A percentile compares a stretch with the other conserved stretches of the same genome.
Conservation (phyloP, 2,888 invertebrate species). For the Morinoia aosen region DNA sequence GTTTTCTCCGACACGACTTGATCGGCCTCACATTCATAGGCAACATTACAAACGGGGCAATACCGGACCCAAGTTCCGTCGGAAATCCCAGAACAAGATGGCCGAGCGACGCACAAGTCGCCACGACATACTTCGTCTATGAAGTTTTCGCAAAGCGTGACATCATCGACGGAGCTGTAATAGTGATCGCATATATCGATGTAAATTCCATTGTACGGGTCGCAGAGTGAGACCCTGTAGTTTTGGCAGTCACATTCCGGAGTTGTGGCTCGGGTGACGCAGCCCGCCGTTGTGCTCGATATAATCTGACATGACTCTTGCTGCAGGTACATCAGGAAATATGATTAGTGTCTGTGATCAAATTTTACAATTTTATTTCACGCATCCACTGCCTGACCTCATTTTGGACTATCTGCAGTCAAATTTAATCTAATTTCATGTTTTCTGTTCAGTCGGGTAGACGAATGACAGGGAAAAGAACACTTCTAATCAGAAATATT, state of each 20-base stretch:
- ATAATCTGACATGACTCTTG: not conserved
- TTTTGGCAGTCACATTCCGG: not conserved
- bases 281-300: not conserved
- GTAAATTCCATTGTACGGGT: not conserved
- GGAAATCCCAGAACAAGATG: not conserved
- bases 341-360: no score
- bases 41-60: not conserved
- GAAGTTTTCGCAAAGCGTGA: not conserved
- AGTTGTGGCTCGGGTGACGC: not conserved
- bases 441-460: no score
- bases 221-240: not conserved
- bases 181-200: not conserved
- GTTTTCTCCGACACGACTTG: not conserved
- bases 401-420: no score
- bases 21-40: not conserved
- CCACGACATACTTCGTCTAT: not conserved
- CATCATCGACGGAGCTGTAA: not conserved
- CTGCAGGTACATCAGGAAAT: no score
- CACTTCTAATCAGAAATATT: no score
- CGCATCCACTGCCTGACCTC: no score
- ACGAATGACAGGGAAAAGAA: no score
- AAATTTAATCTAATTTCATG: no score
- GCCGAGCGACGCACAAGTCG: not conserved
- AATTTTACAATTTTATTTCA: no score
- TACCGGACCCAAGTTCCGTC: not conserved